phyloP scores from a whole-genome alignment of 2,797 vertebrate genomes.

The Pantherophis alleghaniensis region DNA sequence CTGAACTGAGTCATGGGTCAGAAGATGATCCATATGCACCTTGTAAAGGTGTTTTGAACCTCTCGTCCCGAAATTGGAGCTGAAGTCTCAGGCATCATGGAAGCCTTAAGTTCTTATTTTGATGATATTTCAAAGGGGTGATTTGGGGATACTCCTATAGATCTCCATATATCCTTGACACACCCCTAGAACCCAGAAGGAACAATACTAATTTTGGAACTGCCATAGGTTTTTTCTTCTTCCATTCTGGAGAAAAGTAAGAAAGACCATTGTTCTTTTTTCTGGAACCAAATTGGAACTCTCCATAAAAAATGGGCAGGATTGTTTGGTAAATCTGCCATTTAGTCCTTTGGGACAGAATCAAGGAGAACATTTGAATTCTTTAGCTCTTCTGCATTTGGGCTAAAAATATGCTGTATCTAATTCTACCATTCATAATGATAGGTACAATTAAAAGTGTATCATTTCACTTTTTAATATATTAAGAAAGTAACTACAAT shows the following conservation, averaged over 20 bases:
- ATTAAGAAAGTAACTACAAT: slow-evolving; percentile 64
- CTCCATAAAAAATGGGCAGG: not conserved
- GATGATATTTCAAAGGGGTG: not conserved
- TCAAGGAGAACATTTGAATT: not conserved
- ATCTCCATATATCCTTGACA: not conserved
- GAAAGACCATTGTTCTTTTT: not conserved
- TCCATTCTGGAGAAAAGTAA: not conserved
- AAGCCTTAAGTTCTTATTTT: not conserved
- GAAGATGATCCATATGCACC: no score
- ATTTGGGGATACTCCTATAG: not conserved
- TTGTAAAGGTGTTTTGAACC: not conserved
- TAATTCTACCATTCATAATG: slow-evolving; percentile 67
- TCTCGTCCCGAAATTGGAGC: not conserved
- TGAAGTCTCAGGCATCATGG: not conserved
- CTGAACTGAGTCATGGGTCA: not conserved
- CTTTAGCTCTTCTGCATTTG: not conserved
- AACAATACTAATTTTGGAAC: not conserved
- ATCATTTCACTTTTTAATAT: slow-evolving; percentile 50
- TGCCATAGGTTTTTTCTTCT: not conserved
- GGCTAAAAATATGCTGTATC: slow-evolving; percentile 49
- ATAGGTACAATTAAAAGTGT: slow-evolving; percentile 70
- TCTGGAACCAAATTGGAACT: not conserved
- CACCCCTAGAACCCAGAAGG: not conserved
- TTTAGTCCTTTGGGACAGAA: not conserved
- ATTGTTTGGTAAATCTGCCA: not conserved